Conservation (phyloP, 2,113 vertebrate genomes). For the Scytalopus superciliaris region DNA sequence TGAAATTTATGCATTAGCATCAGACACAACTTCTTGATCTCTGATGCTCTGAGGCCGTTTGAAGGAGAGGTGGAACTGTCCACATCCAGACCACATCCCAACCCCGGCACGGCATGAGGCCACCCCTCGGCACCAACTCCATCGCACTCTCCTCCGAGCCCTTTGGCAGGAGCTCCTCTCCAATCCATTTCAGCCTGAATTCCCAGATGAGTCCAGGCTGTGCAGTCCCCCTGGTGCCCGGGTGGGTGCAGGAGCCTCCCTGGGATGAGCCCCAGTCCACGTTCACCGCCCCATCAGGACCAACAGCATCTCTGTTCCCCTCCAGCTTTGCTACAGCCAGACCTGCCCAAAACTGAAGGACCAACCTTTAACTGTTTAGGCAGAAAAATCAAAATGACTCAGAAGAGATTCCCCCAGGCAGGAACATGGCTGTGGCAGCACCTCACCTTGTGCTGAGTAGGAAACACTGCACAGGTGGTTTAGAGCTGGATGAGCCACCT, state of each 20-base stretch:
- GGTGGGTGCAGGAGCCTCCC: background rate
- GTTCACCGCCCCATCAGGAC: background rate
- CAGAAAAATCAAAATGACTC: background rate
- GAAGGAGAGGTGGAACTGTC: background rate
- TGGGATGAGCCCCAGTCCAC: background rate
- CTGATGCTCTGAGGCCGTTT: background rate
- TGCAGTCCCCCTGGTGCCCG: background rate
- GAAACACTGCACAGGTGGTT: background rate
- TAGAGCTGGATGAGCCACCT: background rate
- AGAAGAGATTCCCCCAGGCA: background rate
- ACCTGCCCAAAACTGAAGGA: background rate
- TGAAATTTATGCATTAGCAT: background rate
- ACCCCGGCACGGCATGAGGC: background rate
- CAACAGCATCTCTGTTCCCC: background rate
- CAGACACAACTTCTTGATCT: background rate
- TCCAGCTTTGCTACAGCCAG: background rate
- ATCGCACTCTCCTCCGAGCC: background rate
- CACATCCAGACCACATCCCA: background rate
- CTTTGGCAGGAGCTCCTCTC: background rate
- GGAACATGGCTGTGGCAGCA: rapidly evolving
- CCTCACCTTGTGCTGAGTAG: background rate
- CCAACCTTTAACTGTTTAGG: background rate
- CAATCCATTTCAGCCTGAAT: background rate
- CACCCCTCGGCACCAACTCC: background rate
- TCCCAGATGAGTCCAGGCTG: rapidly evolving